phyloP scores from a whole-genome alignment of 2,888 invertebrate species.

The Euspilapteryx auroguttella region DNA sequence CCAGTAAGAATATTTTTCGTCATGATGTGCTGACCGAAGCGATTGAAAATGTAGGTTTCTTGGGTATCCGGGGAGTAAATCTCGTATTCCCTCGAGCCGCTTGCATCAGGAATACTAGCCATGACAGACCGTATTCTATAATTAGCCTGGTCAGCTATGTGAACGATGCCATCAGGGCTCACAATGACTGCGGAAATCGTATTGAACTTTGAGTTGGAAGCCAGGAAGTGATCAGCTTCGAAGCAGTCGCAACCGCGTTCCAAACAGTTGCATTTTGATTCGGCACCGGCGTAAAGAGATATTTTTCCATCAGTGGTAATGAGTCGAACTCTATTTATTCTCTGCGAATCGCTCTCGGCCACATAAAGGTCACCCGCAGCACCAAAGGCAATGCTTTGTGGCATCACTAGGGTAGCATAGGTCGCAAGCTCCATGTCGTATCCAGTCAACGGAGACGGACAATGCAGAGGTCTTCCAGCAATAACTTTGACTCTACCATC shows the following conservation, averaged over 20 bases:
- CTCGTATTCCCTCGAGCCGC: slow-evolving; percentile 84
- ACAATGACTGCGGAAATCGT: slow-evolving; percentile 92
- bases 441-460: slow-evolving; percentile 78
- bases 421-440: slow-evolving; percentile 87
- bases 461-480: slow-evolving; percentile 91
- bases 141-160: slow-evolving; percentile 94
- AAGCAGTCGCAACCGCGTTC: slow-evolving; percentile 92
- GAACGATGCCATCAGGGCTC: slow-evolving; percentile 91
- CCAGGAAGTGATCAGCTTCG: slow-evolving; percentile 88
- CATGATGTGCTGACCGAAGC: slow-evolving; percentile 93
- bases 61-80: slow-evolving; percentile 95
- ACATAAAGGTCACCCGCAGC: slow-evolving; percentile 91
- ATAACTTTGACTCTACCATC: slow-evolving; percentile 91
- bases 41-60: slow-evolving; percentile 90
- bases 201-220: slow-evolving; percentile 91
- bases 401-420: slow-evolving; percentile 88
- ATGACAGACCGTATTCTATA: slow-evolving; percentile 86
- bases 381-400: slow-evolving; percentile 92
- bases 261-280: slow-evolving; percentile 91
- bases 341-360: slow-evolving; percentile 93
- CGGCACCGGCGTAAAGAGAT: slow-evolving; percentile 90
- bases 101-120: slow-evolving; percentile 87
- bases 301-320: slow-evolving; percentile 94
- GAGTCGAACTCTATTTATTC: slow-evolving; percentile 87
- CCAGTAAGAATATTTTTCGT: slow-evolving; percentile 95